Conservation (phyloP, 2,113 vertebrate genomes). For the Hippopotamus amphibius region DNA sequence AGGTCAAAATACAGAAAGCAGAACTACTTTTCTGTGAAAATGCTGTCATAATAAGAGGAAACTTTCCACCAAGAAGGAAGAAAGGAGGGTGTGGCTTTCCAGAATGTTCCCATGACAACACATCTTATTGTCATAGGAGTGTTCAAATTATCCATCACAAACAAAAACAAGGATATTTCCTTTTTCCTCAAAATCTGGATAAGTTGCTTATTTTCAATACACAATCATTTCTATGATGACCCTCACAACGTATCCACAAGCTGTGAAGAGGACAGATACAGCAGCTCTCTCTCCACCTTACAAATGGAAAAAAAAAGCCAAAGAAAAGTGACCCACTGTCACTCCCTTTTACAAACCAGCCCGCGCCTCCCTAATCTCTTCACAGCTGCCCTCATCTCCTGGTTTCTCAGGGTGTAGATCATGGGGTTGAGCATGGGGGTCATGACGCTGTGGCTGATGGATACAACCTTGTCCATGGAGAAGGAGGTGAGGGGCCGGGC, state of each 20-base stretch:
- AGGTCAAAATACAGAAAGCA: neutral
- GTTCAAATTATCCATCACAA: neutral
- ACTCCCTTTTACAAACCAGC: neutral
- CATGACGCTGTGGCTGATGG: constrained; percentile 64
- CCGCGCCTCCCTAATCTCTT: constrained; percentile 53
- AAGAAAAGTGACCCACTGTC: neutral
- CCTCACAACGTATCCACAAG: neutral
- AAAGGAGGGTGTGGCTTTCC: neutral
- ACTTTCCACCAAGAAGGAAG: neutral
- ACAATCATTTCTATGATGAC: neutral
- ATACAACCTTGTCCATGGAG: constrained; percentile 74
- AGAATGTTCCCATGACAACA: neutral
- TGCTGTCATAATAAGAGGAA: neutral
- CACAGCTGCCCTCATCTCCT: constrained; percentile 73
- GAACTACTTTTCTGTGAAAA: neutral
- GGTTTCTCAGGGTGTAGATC: constrained; percentile 78
- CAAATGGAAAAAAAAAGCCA: neutral
- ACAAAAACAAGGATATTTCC: neutral
- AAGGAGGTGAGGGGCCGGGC: constrained; percentile 64
- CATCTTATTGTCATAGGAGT: neutral
- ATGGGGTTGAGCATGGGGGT: constrained; percentile 77
- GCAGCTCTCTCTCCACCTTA: neutral
- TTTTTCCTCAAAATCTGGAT: neutral
- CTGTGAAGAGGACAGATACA: neutral
- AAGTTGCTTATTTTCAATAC: neutral